Base-by-base conservation (phyloP, 2,113 vertebrate genomes). In the Ammodytes dubius region DNA sequence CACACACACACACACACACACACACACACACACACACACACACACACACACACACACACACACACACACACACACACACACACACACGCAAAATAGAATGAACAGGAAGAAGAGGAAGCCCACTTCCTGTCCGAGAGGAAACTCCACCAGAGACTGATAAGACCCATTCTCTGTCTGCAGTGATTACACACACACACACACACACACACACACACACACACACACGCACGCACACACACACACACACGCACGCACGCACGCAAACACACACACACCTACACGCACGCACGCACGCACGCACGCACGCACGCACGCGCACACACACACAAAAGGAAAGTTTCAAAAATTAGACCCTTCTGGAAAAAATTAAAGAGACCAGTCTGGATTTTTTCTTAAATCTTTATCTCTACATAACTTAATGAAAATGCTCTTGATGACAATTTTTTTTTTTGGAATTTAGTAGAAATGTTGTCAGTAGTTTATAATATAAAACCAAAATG, bases 81-180 rank as follows among this genome's bases (percentile, higher is more conserved):
- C 50, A 58, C 42, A 68, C 39, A 37, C 19, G 69, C 27, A 7
- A 1, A 81, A 47, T 69, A 80, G 53, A 77, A 27, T 27, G 69
- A 70, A 84, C 84, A 91, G 94, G 91, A 92, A 94, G 85, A 74
- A 85, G 73, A 94, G 94, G 94, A 95, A 95, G 87, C 27, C 59
- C 64, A 88, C 81, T 94, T 96, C 95, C 95, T 95, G 94, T 94
- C 85, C 69, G 27, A 94, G 60, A 95, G 95, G 95, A 96, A 95
- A 95, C 95, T 95, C 95, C 95, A 95, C 95, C 95, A 95, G 77
- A 86, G 89, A 9, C 89, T 90, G 93, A 94, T 95, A 93, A 92
- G 87, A 68, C 81, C 90, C 81, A 81, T 79, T 86, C 69, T 89
- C 65, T 85, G 12, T 85, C 13, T 81, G 65, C 7, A 42, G 70